These are phyloP conservation scores for Dimorphilus gyrociliatus DNA, from an alignment of 2,888 invertebrate species.

Conservation along the genomic window DNA sequence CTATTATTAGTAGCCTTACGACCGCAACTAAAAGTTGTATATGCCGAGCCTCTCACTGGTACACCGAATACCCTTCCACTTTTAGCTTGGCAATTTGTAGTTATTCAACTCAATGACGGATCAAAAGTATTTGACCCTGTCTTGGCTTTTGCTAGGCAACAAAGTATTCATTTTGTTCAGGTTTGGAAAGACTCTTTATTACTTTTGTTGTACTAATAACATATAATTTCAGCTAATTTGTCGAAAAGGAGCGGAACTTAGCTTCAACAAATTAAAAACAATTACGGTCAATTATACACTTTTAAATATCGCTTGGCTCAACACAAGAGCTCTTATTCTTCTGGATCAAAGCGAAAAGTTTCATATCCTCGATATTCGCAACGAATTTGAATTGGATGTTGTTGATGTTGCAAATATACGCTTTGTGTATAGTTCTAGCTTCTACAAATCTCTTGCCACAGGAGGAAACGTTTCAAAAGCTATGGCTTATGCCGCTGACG, in stretches of 20 bases:
- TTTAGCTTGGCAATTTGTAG: conserved; percentile 76
- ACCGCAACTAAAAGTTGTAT: conserved; percentile 58
- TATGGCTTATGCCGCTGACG: conserved; percentile 56
- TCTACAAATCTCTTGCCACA: conserved; percentile 62
- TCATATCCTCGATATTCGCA: conserved; percentile 71
- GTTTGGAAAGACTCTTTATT: too few species aligned
- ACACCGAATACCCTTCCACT: conserved; percentile 62
- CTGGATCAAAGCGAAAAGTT: conserved; percentile 70
- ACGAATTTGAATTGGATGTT: conserved; percentile 62
- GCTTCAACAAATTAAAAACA: too few species aligned
- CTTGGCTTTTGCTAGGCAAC: conserved; percentile 70
- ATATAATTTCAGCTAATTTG: too few species aligned
- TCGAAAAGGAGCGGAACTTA: too few species aligned
- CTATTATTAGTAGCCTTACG: conserved; percentile 63
- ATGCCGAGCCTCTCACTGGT: conserved; percentile 54
- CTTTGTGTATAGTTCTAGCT: conserved; percentile 38
- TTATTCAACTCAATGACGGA: conserved; percentile 49
- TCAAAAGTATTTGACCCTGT: conserved; percentile 56
- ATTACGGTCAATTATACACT: too few species aligned
- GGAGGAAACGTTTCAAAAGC: conserved; percentile 78
- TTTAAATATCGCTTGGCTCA: too few species aligned
- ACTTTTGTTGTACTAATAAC: too few species aligned
- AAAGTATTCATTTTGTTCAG: conserved; percentile 68
- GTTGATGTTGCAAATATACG: conserved; percentile 30
- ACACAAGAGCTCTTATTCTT: conserved; percentile 62